phyloP scores from a whole-genome alignment of 1,140 invertebrate genomes.

The Eriosoma lanigerum region DNA sequence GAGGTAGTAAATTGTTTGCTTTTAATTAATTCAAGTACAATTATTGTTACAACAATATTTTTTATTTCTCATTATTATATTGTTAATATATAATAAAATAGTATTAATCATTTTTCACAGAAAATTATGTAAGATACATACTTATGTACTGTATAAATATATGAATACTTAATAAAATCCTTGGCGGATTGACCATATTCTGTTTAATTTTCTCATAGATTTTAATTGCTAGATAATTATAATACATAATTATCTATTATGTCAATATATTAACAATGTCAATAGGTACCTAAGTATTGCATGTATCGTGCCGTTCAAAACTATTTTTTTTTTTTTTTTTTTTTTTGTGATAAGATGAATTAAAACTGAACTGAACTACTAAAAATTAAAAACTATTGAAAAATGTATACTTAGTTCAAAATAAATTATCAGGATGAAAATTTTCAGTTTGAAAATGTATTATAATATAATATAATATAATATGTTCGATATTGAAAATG shows the following conservation, averaged over 20 bases:
- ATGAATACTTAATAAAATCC: background rate
- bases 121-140: background rate
- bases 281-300: constrained; percentile 17
- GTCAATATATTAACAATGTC: constrained; percentile 13
- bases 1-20: no score
- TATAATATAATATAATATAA: no score
- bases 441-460: no score
- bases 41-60: background rate
- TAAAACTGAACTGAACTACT: no score
- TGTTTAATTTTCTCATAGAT: constrained; percentile 14
- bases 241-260: background rate
- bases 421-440: no score
- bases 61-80: background rate
- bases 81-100: background rate
- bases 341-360: no score
- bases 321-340: no score
- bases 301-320: constrained; percentile 6
- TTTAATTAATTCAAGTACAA: no score
- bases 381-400: no score
- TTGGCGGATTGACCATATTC: constrained; percentile 24
- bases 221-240: background rate
- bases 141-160: no score
- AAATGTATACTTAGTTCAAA: no score
- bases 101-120: background rate
- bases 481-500: no score